A percentile compares a stretch with the other conserved stretches of the same genome.
phyloP scores from a whole-genome alignment of 2,797 vertebrate genomes.

The Rhinella marina region DNA sequence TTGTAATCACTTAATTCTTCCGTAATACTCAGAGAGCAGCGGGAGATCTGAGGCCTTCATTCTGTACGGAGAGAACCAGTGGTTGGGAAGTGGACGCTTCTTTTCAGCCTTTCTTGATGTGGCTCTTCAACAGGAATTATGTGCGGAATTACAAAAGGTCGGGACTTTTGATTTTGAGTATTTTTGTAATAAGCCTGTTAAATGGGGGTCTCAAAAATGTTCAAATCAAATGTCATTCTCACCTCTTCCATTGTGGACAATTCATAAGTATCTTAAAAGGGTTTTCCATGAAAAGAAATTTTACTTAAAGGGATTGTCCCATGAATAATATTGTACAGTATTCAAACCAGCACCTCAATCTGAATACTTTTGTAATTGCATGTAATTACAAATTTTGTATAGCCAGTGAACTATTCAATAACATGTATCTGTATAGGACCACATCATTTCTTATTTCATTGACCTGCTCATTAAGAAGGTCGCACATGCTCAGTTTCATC shows the following conservation, averaged over 20 bases:
- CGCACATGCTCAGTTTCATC: too few species aligned
- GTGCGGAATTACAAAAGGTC: not conserved
- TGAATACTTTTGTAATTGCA: too few species aligned
- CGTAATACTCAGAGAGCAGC: slow-evolving; percentile 14
- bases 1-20: slow-evolving; percentile 53
- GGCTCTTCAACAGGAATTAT: not conserved
- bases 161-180: too few species aligned
- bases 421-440: too few species aligned
- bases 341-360: too few species aligned
- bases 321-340: too few species aligned
- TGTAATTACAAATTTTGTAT: too few species aligned
- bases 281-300: not conserved
- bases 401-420: too few species aligned
- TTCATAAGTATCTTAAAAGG: not conserved
- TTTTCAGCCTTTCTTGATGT: not conserved
- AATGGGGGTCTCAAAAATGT: too few species aligned
- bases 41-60: not conserved
- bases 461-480: too few species aligned
- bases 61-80: not conserved
- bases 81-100: not conserved
- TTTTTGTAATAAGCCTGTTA: not conserved
- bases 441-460: too few species aligned
- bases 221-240: not conserved
- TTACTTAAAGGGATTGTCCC: too few species aligned
- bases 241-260: not conserved